These are phyloP conservation scores for Dipodomys ordii DNA, from an alignment of 2,113 vertebrate species.

Conservation along the genomic window DNA sequence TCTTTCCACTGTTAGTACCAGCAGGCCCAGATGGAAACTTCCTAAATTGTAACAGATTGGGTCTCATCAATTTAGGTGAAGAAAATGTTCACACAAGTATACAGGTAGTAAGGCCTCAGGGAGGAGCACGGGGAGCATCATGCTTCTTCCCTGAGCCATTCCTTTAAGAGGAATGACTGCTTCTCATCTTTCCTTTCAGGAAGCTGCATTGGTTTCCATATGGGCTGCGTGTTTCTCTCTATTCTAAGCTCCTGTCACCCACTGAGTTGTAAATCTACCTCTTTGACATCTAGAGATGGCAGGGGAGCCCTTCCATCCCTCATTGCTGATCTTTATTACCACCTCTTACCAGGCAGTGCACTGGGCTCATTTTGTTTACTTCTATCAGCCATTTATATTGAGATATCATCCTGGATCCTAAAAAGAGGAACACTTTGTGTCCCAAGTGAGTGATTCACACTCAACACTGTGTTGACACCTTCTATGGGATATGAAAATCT, in stretches of 20 bases:
- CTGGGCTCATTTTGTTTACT: constrained; percentile 53
- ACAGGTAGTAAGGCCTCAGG: background rate
- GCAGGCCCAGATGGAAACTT: background rate
- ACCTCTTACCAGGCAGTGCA: constrained; percentile 41
- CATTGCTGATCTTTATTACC: constrained; percentile 24
- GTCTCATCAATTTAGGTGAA: background rate
- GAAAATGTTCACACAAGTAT: constrained; percentile 8
- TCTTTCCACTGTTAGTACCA: background rate
- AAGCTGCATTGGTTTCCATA: constrained; percentile 12
- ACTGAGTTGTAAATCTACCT: constrained; percentile 47
- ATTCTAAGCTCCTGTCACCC: constrained; percentile 7
- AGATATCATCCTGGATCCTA: constrained; percentile 64
- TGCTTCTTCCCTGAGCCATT: background rate
- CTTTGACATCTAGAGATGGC: background rate
- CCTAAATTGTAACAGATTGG: background rate
- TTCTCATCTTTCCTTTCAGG: constrained; percentile 2
- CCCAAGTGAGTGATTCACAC: constrained; percentile 82
- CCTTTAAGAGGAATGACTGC: constrained; percentile 41
- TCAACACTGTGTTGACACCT: constrained; percentile 78
- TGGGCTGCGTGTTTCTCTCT: constrained; percentile 5
- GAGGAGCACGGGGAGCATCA: background rate
- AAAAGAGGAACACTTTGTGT: constrained; percentile 80
- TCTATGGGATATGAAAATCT: constrained; percentile 80
- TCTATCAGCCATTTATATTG: constrained; percentile 70
- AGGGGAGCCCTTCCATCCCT: background rate